Conservation (phyloP, 1,140 invertebrate species). For the Aphidius ervi region DNA sequence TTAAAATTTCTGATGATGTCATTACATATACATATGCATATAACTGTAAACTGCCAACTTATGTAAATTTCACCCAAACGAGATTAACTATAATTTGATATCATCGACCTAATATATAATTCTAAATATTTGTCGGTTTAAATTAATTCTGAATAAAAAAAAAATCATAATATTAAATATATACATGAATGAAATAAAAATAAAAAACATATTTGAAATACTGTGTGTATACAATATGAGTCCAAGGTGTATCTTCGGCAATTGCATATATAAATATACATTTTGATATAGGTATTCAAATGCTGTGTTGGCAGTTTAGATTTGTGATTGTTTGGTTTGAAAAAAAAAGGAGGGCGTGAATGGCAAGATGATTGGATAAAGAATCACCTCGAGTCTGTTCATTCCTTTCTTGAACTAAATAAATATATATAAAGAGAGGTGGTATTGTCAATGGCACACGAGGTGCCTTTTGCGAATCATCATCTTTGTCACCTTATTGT, state of each 20-base stretch:
- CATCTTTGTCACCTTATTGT: conserved; percentile 11
- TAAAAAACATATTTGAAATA: neutral
- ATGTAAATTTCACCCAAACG: conserved; percentile 17
- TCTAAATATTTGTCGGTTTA: conserved; percentile 2
- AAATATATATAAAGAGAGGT: conserved; percentile 9
- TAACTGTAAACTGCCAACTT: conserved; percentile 6
- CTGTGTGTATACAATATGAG: conserved; percentile 6
- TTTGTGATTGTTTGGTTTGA: conserved; percentile 19
- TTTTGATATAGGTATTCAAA: neutral
- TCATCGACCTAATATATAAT: conserved; percentile 21
- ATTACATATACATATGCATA: too few relatives aligned
- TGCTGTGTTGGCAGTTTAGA: conserved; percentile 21
- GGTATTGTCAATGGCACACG: conserved; percentile 18
- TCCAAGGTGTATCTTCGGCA: conserved; percentile 14
- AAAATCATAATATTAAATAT: conserved; percentile 8
- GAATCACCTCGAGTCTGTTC: conserved; percentile 27
- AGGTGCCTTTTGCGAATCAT: conserved; percentile 23
- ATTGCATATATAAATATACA: conserved; percentile 7
- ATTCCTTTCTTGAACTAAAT: conserved; percentile 19
- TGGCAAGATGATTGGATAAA: conserved; percentile 39
- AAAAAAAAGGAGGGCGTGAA: conserved; percentile 31
- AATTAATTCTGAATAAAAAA: conserved; percentile 19
- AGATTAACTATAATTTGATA: conserved; percentile 22
- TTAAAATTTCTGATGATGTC: too few relatives aligned
- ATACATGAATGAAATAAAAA: neutral